Base-by-base conservation (phyloP, 2,888 invertebrate species). In the Xanthia icteritia region DNA sequence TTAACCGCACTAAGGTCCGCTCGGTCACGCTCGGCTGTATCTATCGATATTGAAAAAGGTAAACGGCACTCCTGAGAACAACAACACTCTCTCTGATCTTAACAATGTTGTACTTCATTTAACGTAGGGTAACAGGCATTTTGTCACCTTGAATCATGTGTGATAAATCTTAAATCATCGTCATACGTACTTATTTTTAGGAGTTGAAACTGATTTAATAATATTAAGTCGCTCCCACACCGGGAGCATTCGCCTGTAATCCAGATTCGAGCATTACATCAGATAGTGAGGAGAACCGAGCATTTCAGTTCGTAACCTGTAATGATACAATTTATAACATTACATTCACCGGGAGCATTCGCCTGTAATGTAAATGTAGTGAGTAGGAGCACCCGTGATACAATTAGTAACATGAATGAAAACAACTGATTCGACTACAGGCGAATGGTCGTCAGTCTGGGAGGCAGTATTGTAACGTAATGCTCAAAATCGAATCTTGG, bases 11-110 rank as follows among this genome's bases (percentile, higher is more conserved):
- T 42, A 42, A 42, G 9, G 39, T 42, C 39, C 39, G 39, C 9
- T 31, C n/a, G n/a, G n/a, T n/a, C 89, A 54, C 85, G 83, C 68
- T 86, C 94, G 42, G 89, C 87, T 72, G 20, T 76, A 4, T 76
- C 76, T 9, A 79, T 76, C 23, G 67, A 79, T 36, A 76, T 79
- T 48, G 88, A 87, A 48, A 92, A 86, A 89, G 92, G 92, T 93
- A 87, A 65, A 36, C 5, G 2, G 27, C 13, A 2, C 17, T 39
- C 15, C 23, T 17, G 6, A 45, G 9, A 27, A 1, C 3, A n/a
- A n/a, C n/a, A n/a, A n/a, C n/a, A n/a, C n/a, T n/a, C n/a, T n/a
- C n/a, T n/a, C n/a, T n/a, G n/a, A 23, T n/a, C 20, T 20, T 61
- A 61, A 15, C 15, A 0, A 27, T 54, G 31, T 11, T 17, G 23